These are phyloP conservation scores for Enteromius viviparus DNA, from an alignment of 2,797 vertebrate genomes.

Conservation along the genomic window DNA sequence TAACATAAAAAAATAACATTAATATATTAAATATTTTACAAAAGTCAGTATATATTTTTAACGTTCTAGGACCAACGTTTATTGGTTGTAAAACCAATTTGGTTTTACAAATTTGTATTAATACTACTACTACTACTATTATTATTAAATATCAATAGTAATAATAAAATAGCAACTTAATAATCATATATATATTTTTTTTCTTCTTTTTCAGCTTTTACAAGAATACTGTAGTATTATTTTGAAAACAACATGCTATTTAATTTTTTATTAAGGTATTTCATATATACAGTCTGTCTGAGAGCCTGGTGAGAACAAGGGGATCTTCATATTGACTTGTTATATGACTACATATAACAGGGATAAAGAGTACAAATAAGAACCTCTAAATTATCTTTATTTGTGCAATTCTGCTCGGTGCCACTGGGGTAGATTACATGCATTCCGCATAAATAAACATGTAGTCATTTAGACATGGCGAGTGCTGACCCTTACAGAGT, in stretches of 20 bases:
- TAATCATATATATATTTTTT: no score
- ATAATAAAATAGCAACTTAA: neutral
- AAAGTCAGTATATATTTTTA: neutral
- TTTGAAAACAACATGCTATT: neutral
- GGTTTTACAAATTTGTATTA: no score
- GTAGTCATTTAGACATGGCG: neutral
- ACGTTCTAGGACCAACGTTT: no score
- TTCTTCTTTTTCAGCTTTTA: neutral
- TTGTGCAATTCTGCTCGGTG: neutral
- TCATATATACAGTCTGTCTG: neutral
- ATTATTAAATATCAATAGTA: neutral
- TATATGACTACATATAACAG: neutral
- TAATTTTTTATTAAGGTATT: neutral
- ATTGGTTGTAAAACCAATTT: no score
- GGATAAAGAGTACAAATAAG: neutral
- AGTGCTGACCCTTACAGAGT: slow-evolving; percentile 15
- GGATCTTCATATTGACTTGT: neutral
- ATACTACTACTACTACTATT: no score
- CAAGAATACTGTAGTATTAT: neutral
- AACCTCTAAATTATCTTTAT: neutral
- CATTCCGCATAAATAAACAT: neutral
- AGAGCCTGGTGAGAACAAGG: neutral
- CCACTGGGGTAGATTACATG: neutral
- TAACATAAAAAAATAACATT: neutral
- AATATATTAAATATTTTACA: neutral